These are phyloP conservation scores for Drosophila nigromelanica DNA, from an alignment of 1,140 invertebrate genomes.

Conservation along the genomic window DNA sequence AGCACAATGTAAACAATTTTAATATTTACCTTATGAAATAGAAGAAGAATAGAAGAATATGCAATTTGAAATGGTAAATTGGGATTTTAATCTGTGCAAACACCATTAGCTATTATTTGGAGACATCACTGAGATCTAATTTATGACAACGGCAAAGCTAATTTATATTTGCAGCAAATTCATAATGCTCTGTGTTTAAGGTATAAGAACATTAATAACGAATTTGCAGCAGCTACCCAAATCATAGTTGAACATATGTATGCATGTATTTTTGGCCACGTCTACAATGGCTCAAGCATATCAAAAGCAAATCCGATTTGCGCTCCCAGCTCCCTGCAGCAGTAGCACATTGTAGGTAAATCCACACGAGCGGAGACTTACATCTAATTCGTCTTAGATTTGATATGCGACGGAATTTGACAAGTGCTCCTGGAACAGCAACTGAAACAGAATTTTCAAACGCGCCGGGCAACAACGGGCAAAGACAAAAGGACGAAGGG, in stretches of 20 bases:
- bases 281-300: constrained; percentile 29
- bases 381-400: constrained; percentile 45
- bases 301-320: constrained; percentile 39
- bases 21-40: too few species aligned
- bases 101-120: too few species aligned
- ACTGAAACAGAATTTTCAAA: constrained; percentile 32
- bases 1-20: too few species aligned
- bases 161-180: not conserved
- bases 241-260: not conserved
- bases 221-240: constrained; percentile 1
- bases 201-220: not conserved
- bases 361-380: constrained; percentile 20
- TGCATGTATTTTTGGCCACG: constrained; percentile 3
- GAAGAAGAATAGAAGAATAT: too few species aligned
- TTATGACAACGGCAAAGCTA: too few species aligned
- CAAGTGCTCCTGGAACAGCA: constrained; percentile 25
- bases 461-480: not conserved
- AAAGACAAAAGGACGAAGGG: constrained; percentile 26
- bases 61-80: too few species aligned
- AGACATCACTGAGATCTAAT: too few species aligned
- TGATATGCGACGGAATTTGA: constrained; percentile 41
- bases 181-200: not conserved
- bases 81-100: too few species aligned
- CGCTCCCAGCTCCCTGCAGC: not conserved
- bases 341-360: constrained; percentile 4